Base-by-base conservation (phyloP, 2,113 vertebrate genomes). In the Odocoileus virginianus region DNA sequence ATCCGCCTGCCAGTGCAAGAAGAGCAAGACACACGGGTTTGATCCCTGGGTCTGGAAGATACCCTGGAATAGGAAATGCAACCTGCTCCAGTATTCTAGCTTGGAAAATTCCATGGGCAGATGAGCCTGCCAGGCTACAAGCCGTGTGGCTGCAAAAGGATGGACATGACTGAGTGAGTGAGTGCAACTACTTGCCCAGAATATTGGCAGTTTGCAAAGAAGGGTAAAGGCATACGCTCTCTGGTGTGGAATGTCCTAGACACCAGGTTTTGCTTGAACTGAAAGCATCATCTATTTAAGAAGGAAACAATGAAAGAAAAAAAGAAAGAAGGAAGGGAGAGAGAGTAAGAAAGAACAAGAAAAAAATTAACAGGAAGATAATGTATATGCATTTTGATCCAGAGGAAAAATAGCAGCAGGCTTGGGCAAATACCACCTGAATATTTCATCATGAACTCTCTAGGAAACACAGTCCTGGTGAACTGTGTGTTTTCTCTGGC, bases 141-240 rank as follows among this genome's bases (percentile, higher is more conserved):
- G 36, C 40, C 3, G 0, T 43, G 36, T 43, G 36, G 23, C 36
- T 76, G 40, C 71, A 76, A 76, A 76, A 43, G 12, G 12, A 4
- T 43, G 40, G 23, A 43, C 71, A 25, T 76, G 40, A 76, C 97
- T 43, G 23, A 43, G 23, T 43, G 40, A 76, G 23, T 25, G 40
- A 76, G 3, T 76, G 12, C 7, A 43, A 76, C 11, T 43, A 12
- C 71, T 76, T 76, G 97, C 67, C 87, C 67, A 81, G 78, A 97
- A 33, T 60, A 87, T n/a, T 81, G n/a, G 57, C 74, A 57, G 60
- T 57, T 50, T 67, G 19, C 0, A 96, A 87, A 96, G 55, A 43
- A 93, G 84, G 95, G 54, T 96, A 97, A 97, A 67, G 95, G 76
- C 87, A 96, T 88, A 15, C 17, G 45, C 89, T 89, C 84, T 21